These are phyloP conservation scores for Anoplophora glabripennis DNA, from an alignment of 1,140 invertebrate genomes.

Conservation along the genomic window DNA sequence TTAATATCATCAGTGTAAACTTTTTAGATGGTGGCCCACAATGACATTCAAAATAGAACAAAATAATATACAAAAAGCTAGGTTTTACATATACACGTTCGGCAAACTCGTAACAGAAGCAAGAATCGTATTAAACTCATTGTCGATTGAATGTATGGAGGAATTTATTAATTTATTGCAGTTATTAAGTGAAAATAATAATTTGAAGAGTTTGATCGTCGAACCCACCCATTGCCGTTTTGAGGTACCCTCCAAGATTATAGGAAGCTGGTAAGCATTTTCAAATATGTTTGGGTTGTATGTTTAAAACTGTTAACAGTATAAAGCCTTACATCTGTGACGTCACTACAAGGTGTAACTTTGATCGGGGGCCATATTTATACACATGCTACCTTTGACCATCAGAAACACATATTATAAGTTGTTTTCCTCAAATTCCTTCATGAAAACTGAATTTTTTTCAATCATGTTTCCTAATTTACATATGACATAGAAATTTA, in stretches of 20 bases:
- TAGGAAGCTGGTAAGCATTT: constrained; percentile 23
- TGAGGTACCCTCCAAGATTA: constrained; percentile 24
- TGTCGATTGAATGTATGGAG: constrained; percentile 36
- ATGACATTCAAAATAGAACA: constrained; percentile 37
- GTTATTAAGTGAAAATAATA: constrained; percentile 38
- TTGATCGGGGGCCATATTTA: too few relatives aligned
- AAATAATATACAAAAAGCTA: constrained; percentile 31
- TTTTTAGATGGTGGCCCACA: constrained; percentile 40
- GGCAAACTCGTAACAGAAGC: constrained; percentile 39
- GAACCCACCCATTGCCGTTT: constrained; percentile 45
- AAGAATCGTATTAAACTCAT: constrained; percentile 39
- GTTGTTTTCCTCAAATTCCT: too few relatives aligned
- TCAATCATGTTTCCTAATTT: too few relatives aligned
- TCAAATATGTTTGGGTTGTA: background rate
- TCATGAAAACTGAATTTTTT: too few relatives aligned
- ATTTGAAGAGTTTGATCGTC: constrained; percentile 40
- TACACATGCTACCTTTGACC: too few relatives aligned
- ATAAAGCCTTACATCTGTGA: too few relatives aligned
- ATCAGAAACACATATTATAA: too few relatives aligned
- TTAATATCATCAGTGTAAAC: background rate
- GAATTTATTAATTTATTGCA: constrained; percentile 42
- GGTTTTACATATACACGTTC: constrained; percentile 32
- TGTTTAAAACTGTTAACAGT: background rate
- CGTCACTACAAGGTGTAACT: too few relatives aligned
- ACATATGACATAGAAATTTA: too few relatives aligned